Conservation (phyloP, 2,113 vertebrate species). For the Callocephalon fimbriatum region DNA sequence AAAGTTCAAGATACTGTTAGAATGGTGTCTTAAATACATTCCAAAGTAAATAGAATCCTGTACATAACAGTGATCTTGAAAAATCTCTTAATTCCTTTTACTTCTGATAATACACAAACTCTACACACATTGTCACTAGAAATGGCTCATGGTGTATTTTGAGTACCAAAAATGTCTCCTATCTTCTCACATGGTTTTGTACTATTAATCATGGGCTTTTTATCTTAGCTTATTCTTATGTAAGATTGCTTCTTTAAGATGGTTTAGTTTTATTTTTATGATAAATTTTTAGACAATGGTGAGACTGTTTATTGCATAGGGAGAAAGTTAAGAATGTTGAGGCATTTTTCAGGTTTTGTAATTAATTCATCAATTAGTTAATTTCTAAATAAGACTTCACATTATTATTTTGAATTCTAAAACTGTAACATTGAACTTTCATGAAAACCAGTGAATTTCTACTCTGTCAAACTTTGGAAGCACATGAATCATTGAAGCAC, state of each 20-base stretch:
- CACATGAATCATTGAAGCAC: neutral
- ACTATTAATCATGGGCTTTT: neutral
- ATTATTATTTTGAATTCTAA: neutral
- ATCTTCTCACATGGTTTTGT: neutral
- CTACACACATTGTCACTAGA: neutral
- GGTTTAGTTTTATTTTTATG: slow-evolving; percentile 32
- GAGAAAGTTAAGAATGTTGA: slow-evolving; percentile 12
- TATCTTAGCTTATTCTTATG: neutral
- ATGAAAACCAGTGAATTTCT: neutral
- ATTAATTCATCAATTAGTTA: neutral
- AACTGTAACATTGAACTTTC: neutral
- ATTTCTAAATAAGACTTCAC: neutral
- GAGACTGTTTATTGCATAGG: slow-evolving; percentile 12
- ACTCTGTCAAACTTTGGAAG: neutral
- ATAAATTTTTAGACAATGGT: slow-evolving; percentile 46
- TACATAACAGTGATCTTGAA: too few species aligned
- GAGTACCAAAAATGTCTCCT: neutral
- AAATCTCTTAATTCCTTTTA: slow-evolving; percentile 1
- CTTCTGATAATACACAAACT: neutral
- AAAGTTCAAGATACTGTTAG: too few species aligned
- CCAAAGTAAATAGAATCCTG: too few species aligned
- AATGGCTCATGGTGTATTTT: slow-evolving; percentile 28
- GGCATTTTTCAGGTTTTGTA: neutral
- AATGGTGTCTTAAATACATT: too few species aligned
- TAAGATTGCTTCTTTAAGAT: neutral